Conservation (phyloP, 2,888 invertebrate species). For the Gymnoscelis rufifasciata region DNA sequence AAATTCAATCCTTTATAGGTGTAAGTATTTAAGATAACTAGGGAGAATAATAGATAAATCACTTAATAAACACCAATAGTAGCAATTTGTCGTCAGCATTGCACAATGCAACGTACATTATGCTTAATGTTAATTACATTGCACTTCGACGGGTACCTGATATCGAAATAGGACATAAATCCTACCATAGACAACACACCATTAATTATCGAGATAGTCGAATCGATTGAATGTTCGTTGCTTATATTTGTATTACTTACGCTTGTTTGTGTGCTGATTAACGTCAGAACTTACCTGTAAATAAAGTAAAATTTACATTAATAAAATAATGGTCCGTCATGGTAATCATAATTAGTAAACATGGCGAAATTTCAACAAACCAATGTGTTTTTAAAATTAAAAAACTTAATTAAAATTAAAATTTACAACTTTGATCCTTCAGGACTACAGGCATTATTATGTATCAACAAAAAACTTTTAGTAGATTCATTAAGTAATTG, state of each 20-base stretch:
- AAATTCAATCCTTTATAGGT: too few species aligned
- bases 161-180: constrained; percentile 20
- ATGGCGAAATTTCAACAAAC: too few species aligned
- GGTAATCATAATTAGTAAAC: not conserved
- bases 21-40: too few species aligned
- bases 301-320: constrained; percentile 2
- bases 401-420: too few species aligned
- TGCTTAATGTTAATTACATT: not conserved
- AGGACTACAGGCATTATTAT: too few species aligned
- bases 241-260: constrained; percentile 13
- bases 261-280: constrained; percentile 5
- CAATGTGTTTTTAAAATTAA: too few species aligned
- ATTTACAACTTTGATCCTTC: too few species aligned
- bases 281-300: constrained; percentile 34
- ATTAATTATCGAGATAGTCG: constrained; percentile 18
- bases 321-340: not conserved
- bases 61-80: too few species aligned
- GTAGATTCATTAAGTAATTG: too few species aligned
- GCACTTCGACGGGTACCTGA: constrained; percentile 12
- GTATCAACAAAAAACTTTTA: too few species aligned
- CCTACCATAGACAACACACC: constrained; percentile 10
- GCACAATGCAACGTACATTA: not conserved
- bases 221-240: constrained; percentile 14
- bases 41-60: too few species aligned
- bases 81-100: not conserved